Evolutionary conservation across 2,888 invertebrate genomes (phyloP).

Genomic region (Ophioninae sp.): DNA sequence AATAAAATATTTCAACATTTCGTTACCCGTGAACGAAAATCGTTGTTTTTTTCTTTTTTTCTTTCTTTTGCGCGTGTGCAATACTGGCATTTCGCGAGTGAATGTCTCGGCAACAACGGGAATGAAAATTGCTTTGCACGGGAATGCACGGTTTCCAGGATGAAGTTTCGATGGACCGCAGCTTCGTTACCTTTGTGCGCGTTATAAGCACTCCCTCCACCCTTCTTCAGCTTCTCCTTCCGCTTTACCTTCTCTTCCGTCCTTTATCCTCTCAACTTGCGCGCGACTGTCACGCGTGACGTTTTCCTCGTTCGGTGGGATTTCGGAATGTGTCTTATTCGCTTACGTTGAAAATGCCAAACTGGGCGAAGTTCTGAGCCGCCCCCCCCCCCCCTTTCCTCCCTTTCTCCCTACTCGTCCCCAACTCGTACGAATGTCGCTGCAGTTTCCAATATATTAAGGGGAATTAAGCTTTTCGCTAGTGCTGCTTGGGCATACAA

Average conservation of each 20-base stretch:
- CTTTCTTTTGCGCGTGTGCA: no score
- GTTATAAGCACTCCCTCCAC: background rate
- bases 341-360: background rate
- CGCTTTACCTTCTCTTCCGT: no score
- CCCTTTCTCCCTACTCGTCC: background rate
- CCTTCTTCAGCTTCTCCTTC: background rate
- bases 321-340: background rate
- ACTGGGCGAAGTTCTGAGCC: background rate
- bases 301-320: background rate
- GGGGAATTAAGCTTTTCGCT: slow-evolving; percentile 3
- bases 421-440: background rate
- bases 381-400: no score
- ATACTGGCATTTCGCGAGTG: no score
- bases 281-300: background rate
- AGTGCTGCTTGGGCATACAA: background rate
- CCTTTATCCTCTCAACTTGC: background rate
- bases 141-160: background rate
- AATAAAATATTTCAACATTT: background rate
- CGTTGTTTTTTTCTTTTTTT: no score
- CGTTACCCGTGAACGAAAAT: background rate
- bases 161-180: background rate
- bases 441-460: slow-evolving; percentile 4
- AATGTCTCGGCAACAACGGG: background rate
- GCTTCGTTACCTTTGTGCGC: background rate
- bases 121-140: background rate